A percentile compares a stretch with the other conserved stretches of the same genome.
These are phyloP conservation scores for Drosophila pseudotalamancana DNA, from an alignment of 2,888 invertebrate genomes.

Conservation along the genomic window DNA sequence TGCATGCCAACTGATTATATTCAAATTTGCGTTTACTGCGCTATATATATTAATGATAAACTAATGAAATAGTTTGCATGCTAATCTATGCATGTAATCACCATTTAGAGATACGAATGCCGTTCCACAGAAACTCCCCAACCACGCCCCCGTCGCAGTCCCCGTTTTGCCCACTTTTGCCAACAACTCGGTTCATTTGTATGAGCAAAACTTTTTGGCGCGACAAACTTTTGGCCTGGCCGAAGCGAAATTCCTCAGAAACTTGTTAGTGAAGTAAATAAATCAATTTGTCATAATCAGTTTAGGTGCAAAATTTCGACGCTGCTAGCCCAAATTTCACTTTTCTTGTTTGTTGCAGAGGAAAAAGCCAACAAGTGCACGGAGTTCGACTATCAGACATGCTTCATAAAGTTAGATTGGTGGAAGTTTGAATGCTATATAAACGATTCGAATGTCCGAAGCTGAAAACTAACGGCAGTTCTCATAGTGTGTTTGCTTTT, in stretches of 20 bases:
- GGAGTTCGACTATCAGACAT: slow-evolving; percentile 29
- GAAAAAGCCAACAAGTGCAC: slow-evolving; percentile 21
- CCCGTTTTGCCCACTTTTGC: neutral
- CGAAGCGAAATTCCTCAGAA: slow-evolving; percentile 68
- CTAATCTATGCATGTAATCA: slow-evolving; percentile 65
- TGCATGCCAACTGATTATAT: slow-evolving; percentile 68
- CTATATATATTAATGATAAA: slow-evolving; percentile 75
- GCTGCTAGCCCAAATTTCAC: slow-evolving; percentile 69
- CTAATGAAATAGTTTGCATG: slow-evolving; percentile 69
- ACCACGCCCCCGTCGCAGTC: neutral
- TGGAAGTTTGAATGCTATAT: neutral
- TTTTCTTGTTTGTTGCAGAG: slow-evolving; percentile 44
- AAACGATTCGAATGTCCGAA: neutral
- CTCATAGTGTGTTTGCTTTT: neutral
- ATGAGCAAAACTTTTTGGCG: slow-evolving; percentile 66
- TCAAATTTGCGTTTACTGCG: slow-evolving; percentile 59
- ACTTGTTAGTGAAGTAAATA: slow-evolving; percentile 82
- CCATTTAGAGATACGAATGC: slow-evolving; percentile 28
- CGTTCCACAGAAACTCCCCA: neutral
- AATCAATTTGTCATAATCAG: slow-evolving; percentile 83
- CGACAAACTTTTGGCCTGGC: slow-evolving; percentile 65
- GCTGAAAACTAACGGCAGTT: neutral
- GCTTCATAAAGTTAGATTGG: slow-evolving; percentile 9
- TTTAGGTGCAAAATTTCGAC: slow-evolving; percentile 76
- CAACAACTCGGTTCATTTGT: slow-evolving; percentile 57